Evolutionary conservation across 2,113 vertebrate genomes (phyloP).

Genomic region (Ctenomys sociabilis): DNA sequence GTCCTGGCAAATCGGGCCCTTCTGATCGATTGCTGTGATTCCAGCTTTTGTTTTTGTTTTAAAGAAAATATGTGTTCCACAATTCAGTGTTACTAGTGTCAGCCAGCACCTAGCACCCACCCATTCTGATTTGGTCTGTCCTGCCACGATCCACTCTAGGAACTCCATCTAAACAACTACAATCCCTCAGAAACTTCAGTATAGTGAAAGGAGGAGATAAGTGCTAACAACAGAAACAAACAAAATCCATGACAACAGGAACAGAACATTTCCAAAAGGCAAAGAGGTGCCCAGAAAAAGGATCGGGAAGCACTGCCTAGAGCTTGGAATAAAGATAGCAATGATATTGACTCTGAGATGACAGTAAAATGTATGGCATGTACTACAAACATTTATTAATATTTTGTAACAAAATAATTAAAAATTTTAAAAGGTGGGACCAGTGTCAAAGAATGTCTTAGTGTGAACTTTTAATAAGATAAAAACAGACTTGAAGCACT

Average conservation of each 20-base stretch:
- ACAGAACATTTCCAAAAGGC: neutral
- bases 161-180: too few relatives aligned
- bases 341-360: neutral
- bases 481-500: constrained; percentile 3
- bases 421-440: neutral
- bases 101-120: neutral
- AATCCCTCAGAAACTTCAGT: neutral
- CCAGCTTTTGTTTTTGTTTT: neutral
- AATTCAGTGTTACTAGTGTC: neutral
- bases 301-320: neutral
- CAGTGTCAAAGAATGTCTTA: neutral
- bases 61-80: neutral
- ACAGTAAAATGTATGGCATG: neutral
- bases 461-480: neutral
- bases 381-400: neutral
- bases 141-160: neutral
- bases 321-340: neutral
- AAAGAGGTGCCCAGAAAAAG: neutral
- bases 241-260: neutral
- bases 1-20: neutral
- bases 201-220: neutral
- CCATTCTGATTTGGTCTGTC: neutral
- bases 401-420: neutral
- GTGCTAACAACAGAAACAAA: neutral
- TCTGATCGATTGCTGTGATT: neutral